These are phyloP conservation scores for Gryllus bimaculatus DNA, from an alignment of 1,140 invertebrate genomes.

Conservation along the genomic window DNA sequence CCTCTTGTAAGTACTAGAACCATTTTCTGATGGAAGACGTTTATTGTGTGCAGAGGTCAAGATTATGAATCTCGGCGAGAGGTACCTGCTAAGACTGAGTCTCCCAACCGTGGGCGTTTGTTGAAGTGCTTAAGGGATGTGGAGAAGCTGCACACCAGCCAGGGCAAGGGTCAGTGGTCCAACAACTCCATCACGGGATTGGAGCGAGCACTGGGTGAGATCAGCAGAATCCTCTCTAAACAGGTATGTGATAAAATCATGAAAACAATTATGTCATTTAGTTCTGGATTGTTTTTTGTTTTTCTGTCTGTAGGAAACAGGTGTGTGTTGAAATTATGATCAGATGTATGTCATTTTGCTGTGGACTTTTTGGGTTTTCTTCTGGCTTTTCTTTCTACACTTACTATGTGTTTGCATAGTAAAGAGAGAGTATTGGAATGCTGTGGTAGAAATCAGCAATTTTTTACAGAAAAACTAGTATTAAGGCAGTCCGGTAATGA, in stretches of 20 bases:
- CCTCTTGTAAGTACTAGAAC: not conserved
- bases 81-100: conserved; percentile 35
- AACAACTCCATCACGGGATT: conserved; percentile 46
- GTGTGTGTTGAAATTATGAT: too few relatives aligned
- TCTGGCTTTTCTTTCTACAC: not conserved
- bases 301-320: too few relatives aligned
- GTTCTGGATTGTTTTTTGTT: too few relatives aligned
- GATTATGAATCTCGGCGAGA: conserved; percentile 39
- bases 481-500: too few relatives aligned
- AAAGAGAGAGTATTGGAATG: not conserved
- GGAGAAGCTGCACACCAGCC: conserved; percentile 45
- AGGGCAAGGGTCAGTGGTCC: conserved; percentile 48
- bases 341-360: not conserved
- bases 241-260: conserved; percentile 31
- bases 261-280: too few relatives aligned
- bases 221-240: conserved; percentile 49
- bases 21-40: not conserved
- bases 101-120: conserved; percentile 47
- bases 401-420: not conserved
- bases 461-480: too few relatives aligned
- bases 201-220: conserved; percentile 51
- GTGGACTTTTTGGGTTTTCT: not conserved
- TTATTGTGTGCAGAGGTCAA: conserved; percentile 32
- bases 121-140: conserved; percentile 53
- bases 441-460: too few relatives aligned